Conservation (phyloP, 2,113 vertebrate species). For the Dipodomys ordii region DNA sequence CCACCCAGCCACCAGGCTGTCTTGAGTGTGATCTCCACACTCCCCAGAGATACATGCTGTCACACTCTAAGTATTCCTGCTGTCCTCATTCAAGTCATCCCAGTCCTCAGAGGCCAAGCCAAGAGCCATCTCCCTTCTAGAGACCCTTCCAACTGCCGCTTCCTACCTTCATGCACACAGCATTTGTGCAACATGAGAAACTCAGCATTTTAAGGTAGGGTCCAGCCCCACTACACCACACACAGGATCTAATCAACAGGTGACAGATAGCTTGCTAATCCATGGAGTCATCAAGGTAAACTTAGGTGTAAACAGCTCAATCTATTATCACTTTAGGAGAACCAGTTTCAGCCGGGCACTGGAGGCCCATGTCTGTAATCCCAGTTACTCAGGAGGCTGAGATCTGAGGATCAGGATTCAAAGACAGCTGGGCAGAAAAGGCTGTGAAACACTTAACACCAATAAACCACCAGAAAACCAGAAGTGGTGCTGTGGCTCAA, state of each 20-base stretch:
- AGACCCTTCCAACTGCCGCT: not conserved
- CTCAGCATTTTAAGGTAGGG: rapidly evolving
- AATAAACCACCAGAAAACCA: too few relatives aligned
- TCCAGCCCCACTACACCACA: not conserved
- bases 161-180: too few relatives aligned
- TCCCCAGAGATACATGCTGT: rapidly evolving
- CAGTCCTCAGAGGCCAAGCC: not conserved
- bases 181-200: too few relatives aligned
- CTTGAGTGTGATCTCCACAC: not conserved
- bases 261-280: not conserved
- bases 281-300: not conserved
- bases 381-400: too few relatives aligned
- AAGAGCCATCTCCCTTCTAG: not conserved
- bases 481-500: too few relatives aligned
- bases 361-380: too few relatives aligned
- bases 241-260: not conserved
- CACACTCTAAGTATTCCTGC: not conserved
- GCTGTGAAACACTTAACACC: too few relatives aligned
- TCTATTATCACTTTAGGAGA: not conserved
- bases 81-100: too few relatives aligned
- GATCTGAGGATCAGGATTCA: too few relatives aligned
- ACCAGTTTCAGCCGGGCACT: too few relatives aligned
- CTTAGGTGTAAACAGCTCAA: not conserved
- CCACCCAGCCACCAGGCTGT: not conserved
- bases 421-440: too few relatives aligned